phyloP scores from a whole-genome alignment of 2,797 vertebrate genomes.

The Cetoscarus ocellatus region DNA sequence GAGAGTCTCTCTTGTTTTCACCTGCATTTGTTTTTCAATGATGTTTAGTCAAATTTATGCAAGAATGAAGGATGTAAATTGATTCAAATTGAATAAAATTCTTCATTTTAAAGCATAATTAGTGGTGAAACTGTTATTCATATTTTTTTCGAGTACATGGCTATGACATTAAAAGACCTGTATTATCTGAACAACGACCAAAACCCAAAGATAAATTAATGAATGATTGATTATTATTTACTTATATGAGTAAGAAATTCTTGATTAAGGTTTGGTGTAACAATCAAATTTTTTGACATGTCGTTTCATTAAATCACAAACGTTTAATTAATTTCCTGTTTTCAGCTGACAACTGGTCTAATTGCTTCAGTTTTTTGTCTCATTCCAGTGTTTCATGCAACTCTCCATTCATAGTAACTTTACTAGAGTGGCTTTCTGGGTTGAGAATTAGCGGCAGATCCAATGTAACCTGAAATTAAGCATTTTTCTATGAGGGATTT shows the following conservation, averaged over 20 bases:
- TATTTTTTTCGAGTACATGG: not conserved
- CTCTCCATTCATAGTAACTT: no score
- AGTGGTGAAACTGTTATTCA: not conserved
- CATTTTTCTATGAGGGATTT: no score
- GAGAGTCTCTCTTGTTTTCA: constrained; percentile 28
- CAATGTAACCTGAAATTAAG: no score
- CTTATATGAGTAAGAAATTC: no score
- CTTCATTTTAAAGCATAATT: not conserved
- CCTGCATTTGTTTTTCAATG: constrained; percentile 5
- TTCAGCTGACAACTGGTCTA: no score
- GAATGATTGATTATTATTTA: no score
- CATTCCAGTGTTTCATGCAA: no score
- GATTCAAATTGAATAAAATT: not conserved
- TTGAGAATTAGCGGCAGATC: no score
- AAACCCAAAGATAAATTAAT: not conserved
- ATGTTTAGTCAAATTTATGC: constrained; percentile 23
- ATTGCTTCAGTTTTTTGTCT: no score
- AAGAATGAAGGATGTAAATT: not conserved
- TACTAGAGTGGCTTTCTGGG: no score
- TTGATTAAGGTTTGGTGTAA: no score
- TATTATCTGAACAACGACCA: not conserved
- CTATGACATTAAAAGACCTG: not conserved
- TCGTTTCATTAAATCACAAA: not conserved
- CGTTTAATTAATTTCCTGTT: no score
- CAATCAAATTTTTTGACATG: not conserved